A percentile compares a stretch with the other conserved stretches of the same genome.
phyloP scores from a whole-genome alignment of 23 tunicate species.

The Trididemnum nubilum region DNA sequence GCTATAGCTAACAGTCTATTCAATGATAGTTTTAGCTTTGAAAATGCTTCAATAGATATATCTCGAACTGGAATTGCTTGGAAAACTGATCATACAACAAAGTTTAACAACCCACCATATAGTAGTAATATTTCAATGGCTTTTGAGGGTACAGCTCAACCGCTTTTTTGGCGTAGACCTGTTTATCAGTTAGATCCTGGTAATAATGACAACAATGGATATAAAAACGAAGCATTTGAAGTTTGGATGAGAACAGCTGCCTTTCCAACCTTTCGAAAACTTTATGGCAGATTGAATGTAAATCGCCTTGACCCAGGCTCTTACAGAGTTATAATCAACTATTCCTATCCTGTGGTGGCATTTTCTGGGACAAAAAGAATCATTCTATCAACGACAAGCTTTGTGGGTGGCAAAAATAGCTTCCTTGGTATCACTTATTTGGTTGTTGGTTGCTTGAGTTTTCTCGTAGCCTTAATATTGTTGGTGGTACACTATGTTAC shows the following conservation, averaged over 20 bases:
- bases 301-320: slow-evolving; percentile 47
- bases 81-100: slow-evolving; percentile 72
- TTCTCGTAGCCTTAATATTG: slow-evolving; percentile 49
- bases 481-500: slow-evolving; percentile 35
- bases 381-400: slow-evolving; percentile 78
- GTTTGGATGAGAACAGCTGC: slow-evolving; percentile 99
- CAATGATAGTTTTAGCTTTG: slow-evolving; percentile 75
- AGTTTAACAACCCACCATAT: slow-evolving; percentile 76
- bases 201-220: slow-evolving; percentile 68
- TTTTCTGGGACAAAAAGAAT: slow-evolving; percentile 86
- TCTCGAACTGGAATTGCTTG: slow-evolving; percentile 79
- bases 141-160: slow-evolving; percentile 41
- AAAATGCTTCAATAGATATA: background rate
- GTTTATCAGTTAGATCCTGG: slow-evolving; percentile 59
- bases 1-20: slow-evolving; percentile 97
- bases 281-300: slow-evolving; percentile 58
- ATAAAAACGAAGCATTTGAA: slow-evolving; percentile 86
- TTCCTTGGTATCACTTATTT: slow-evolving; percentile 91
- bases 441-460: slow-evolving; percentile 69
- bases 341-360: slow-evolving; percentile 81
- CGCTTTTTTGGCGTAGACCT: slow-evolving; percentile 65
- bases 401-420: slow-evolving; percentile 95
- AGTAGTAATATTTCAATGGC: slow-evolving; percentile 15
- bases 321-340: slow-evolving; percentile 50
- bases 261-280: slow-evolving; percentile 91